A percentile compares a stretch with the other conserved stretches of the same genome.
phyloP scores from a whole-genome alignment of 2,113 vertebrate genomes.

The Nettapus auritus region DNA sequence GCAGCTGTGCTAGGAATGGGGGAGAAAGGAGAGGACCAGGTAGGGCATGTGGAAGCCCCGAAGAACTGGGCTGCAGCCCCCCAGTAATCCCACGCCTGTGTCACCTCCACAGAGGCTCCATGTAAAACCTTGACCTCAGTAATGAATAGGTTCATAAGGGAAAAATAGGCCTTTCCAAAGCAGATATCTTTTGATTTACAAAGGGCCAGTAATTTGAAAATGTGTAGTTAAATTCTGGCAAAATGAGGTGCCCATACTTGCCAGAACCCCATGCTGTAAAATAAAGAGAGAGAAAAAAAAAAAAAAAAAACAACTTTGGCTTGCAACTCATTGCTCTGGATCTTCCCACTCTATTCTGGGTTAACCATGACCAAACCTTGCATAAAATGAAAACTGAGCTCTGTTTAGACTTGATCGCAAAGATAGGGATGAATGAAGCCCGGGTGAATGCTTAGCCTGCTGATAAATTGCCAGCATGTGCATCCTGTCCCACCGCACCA shows the following conservation, averaged over 20 bases:
- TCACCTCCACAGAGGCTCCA: neutral
- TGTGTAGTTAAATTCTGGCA: neutral
- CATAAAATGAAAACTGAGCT: neutral
- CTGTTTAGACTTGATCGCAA: neutral
- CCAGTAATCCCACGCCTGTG: neutral
- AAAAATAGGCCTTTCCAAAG: neutral
- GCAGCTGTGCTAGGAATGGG: neutral
- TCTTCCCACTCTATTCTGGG: neutral
- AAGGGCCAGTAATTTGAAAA: neutral
- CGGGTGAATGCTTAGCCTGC: rapidly evolving
- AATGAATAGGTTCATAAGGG: neutral
- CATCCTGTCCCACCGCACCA: neutral
- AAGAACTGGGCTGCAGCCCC: neutral
- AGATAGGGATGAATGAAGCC: neutral
- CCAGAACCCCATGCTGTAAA: neutral
- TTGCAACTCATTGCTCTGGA: neutral
- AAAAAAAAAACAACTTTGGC: neutral
- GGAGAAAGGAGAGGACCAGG: neutral
- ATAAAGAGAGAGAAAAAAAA: neutral
- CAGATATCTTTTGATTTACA: neutral
- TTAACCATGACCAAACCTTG: neutral
- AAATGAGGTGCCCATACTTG: rapidly evolving
- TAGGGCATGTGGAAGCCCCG: rapidly evolving
- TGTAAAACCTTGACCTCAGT: neutral
- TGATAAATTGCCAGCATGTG: neutral